Base-by-base conservation (phyloP, 1,140 invertebrate genomes). In the Cyrtorhinus lividipennis region DNA sequence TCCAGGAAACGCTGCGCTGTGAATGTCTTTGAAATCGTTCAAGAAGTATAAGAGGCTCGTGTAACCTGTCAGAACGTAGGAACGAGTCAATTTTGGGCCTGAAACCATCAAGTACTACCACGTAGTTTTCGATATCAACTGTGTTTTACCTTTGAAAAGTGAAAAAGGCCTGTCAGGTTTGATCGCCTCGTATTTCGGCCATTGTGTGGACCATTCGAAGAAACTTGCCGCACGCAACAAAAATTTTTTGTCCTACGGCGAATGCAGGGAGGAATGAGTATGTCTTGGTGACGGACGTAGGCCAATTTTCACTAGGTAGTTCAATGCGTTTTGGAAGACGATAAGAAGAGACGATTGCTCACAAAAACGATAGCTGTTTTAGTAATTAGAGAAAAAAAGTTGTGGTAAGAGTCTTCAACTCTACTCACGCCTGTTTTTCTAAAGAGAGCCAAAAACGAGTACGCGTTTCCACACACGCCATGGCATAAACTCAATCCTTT, bases 401-500 rank as follows among this genome's bases (percentile, higher is more conserved):
- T n/a, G n/a, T n/a, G n/a, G n/a, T n/a, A n/a, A n/a, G n/a, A n/a
- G n/a, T n/a, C n/a, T n/a, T n/a, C n/a, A 26, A 53, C 46, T 27
- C 58, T 24, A 60, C 71, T 70, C 72, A 91, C 87, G 69, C 82
- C 78, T 1, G 90, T 94, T 15, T 82, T 70, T 73, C 90, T 85
- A 71, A 84, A 95, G 0, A 95, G 72, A 66, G 81, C 75, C 12
- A 96, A 75, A 70, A 96, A 92, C 13, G 85, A 79, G 72, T 95
- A 96, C 18, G 83, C 92, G 76, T 96, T 97, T 65, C 93, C 94
- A 70, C 89, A 78, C 18, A 89, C 83, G 1, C 94, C 94, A 73
- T 98, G 93, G 73, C 94, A 96, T 2, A 97, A 75, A 59, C 91
- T 86, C 72, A 90, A 93, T 8, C 93, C 92, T 77, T 95, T 96